Base-by-base conservation (phyloP, 2,113 vertebrate genomes). In the Brachyhypopomus occidentalis region DNA sequence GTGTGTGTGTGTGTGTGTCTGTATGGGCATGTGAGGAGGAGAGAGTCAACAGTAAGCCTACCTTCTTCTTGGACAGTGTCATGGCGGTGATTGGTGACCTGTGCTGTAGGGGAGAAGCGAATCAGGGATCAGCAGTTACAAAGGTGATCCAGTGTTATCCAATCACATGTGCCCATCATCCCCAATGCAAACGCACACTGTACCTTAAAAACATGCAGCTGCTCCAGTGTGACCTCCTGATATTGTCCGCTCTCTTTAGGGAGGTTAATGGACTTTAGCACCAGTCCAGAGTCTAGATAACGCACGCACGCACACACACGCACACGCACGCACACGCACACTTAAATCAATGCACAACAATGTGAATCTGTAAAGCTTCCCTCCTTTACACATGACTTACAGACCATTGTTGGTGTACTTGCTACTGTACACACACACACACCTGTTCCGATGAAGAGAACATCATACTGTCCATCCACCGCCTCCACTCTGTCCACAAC, bases 161-260 rank as follows among this genome's bases (percentile, higher is more conserved):
- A 59, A 30, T 36, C 75, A 59, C n/a, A 67, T 34, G 3, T 23
- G n/a, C 20, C 25, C 23, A 23, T 52, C 27, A 48, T 75, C 56
- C 80, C 16, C 3, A 71, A 70, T 58, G 63, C 52, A 71, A 55
- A 52, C 4, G 38, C n/a, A 74, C 14, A 8, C 16, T 63, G 20
- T 90, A 95, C 94, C 94, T 93, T 89, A 86, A 94, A 94, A 59
- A 95, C 91, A 86, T 94, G 92, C 81, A 95, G 87, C 88, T 95
- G 92, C 83, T 95, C 94, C 84, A 95, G 88, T 62, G 91, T 94
- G 81, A 94, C 88, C 84, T 95, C 94, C 83, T 93, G 90, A 85
- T 84, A 85, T 76, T 88, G 86, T 6, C 87, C 84, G 0, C 91
- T 87, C 52, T 91, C 90, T 88, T 85, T 88, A 55, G 91, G 90